Conservation (phyloP, 2,888 invertebrate species). For the Deilephila elpenor region DNA sequence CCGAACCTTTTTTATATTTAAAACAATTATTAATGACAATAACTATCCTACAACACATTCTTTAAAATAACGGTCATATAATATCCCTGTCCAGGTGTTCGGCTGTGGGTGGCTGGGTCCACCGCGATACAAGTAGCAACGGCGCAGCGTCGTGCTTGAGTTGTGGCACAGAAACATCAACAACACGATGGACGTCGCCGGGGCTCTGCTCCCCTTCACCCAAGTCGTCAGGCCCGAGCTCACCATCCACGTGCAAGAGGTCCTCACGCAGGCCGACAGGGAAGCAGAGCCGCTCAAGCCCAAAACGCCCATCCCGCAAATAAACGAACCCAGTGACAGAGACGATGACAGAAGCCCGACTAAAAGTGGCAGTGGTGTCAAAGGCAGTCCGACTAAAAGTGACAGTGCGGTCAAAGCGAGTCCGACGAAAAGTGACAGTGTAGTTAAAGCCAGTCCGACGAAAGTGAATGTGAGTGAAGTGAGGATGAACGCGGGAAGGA, state of each 20-base stretch:
- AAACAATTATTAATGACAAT: no score
- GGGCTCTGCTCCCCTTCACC: constrained; percentile 77
- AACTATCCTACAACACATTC: no score
- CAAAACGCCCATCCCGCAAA: constrained; percentile 66
- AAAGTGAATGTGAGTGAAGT: constrained; percentile 47
- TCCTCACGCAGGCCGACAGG: constrained; percentile 70
- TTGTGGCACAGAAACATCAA: constrained; percentile 83
- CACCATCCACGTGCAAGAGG: constrained; percentile 76
- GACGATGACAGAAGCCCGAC: constrained; percentile 39
- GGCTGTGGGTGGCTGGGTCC: constrained; percentile 89
- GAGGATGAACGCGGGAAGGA: constrained; percentile 48
- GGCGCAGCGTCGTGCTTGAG: constrained; percentile 84
- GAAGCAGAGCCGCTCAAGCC: constrained; percentile 51
- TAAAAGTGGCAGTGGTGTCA: constrained; percentile 45
- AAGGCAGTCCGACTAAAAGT: constrained; percentile 42
- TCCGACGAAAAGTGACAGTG: constrained; percentile 44
- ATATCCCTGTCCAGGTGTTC: constrained; percentile 77
- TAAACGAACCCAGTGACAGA: constrained; percentile 68
- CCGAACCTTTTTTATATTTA: no score
- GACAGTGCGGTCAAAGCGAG: constrained; percentile 44
- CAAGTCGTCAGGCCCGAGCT: constrained; percentile 78
- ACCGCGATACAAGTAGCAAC: constrained; percentile 87
- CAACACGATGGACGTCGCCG: constrained; percentile 83
- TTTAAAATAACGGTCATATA: not conserved
- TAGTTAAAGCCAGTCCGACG: constrained; percentile 42